Evolutionary conservation across 2,888 invertebrate genomes (phyloP).

Genomic region (Aphrophora alni): DNA sequence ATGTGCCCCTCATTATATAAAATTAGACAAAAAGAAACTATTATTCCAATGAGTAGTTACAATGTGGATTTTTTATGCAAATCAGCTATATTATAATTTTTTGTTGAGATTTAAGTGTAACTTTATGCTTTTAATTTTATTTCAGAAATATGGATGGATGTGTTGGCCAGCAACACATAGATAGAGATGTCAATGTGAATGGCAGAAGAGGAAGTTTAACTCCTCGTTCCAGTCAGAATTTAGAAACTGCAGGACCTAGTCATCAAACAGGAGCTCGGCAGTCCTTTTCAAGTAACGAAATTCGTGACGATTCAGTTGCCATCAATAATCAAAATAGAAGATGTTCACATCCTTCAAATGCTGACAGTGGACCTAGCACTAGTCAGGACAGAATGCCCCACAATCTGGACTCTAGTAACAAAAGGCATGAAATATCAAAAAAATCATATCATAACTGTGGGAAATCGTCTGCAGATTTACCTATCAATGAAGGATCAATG

Average conservation of each 20-base stretch:
- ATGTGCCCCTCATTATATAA: no score
- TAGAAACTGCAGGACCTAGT: not conserved
- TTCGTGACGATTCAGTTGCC: not conserved
- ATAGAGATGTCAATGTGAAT: slow-evolving; percentile 76
- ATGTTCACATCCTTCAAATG: not conserved
- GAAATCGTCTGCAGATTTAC: not conserved
- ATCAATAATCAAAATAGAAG: not conserved
- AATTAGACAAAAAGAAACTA: no score
- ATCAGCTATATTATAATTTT: no score
- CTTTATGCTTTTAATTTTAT: not conserved
- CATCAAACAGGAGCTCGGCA: not conserved
- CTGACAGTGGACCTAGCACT: not conserved
- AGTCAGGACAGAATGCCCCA: not conserved
- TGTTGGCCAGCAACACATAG: slow-evolving; percentile 54
- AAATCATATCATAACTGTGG: not conserved
- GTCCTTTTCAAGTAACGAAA: not conserved
- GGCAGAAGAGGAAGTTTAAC: slow-evolving; percentile 57
- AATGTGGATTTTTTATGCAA: no score
- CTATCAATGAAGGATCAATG: slow-evolving; percentile 54
- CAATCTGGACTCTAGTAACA: not conserved
- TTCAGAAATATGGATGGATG: slow-evolving; percentile 26
- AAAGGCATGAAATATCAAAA: not conserved
- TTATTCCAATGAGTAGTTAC: no score
- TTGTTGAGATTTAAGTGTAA: no score
- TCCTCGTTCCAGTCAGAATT: slow-evolving; percentile 19